Evolutionary conservation across 30 jellyfish, hydroid and myxozoan genomes (phyloP), one percentile per base, ranked within the genome.

Genomic region (Nemopilema nomurai): DNA sequence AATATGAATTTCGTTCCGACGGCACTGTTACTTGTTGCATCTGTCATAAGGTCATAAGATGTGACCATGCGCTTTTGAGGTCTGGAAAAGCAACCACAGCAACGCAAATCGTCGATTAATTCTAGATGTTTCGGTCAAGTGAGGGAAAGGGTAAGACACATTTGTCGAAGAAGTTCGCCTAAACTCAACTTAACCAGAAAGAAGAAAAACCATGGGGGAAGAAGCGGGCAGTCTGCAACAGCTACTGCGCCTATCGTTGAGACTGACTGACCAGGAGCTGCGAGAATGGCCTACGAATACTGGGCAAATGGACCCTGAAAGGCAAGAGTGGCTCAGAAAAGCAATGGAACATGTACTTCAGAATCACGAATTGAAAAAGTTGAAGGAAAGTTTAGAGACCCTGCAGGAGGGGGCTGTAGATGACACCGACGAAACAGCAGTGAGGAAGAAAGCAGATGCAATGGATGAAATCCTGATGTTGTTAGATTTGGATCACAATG

Each of bases 191-290:
- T n/a, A n/a, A n/a, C n/a, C n/a, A n/a, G n/a, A n/a, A n/a, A n/a
- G n/a, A n/a, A n/a, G n/a, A n/a, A n/a, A n/a, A n/a, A 26, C 8
- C 13, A 70, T 70, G 81, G 81, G 41, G 50, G 23, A 51, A 53
- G 65, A 67, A 78, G 32, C 57, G 49, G 22, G 22, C 4, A 28
- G 66, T 29, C 80, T 91, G 71, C 22, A 91, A 52, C 86, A 92
- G 19, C 84, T 92, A 8, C 87, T 92, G 25, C 87, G 78, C 62
- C n/a, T 82, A 51, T 57, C 90, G 16, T 49, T 92, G 87, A 87
- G 82, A 62, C 87, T 92, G 16, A 65, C 96, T 1, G 98, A 87
- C 41, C 87, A 82, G 77, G 98, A 92, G 32, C 25, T 77, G 67
- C 64, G 81, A 18, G 91, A 84, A 25, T 92, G 90, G 87, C 74